These are phyloP conservation scores for Gallinago paraguaiae DNA, from an alignment of 2,113 vertebrate genomes.

Conservation along the genomic window DNA sequence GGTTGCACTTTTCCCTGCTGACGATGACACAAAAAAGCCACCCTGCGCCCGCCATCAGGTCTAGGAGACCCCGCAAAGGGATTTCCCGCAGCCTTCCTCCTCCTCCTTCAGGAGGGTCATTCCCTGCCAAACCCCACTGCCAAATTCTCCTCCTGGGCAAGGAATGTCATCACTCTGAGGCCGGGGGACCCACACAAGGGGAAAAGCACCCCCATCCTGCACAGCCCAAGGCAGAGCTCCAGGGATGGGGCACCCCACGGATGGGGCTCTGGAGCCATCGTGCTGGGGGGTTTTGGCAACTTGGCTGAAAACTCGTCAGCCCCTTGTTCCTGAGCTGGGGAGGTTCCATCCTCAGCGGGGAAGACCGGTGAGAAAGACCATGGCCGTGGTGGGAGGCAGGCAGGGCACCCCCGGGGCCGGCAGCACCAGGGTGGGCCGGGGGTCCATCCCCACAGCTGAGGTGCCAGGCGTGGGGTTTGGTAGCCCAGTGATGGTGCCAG, in stretches of 20 bases:
- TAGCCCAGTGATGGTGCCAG: background rate
- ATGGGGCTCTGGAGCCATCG: accelerated
- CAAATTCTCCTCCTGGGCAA: background rate
- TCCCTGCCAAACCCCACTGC: background rate
- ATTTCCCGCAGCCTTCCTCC: background rate
- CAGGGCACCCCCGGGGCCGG: background rate
- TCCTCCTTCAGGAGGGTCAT: background rate
- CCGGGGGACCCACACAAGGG: background rate
- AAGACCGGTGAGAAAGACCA: background rate
- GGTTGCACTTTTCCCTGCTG: conserved; percentile 76
- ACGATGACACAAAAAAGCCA: conserved; percentile 67
- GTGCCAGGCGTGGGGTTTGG: background rate
- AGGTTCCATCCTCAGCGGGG: background rate
- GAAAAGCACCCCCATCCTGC: accelerated
- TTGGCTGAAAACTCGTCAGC: background rate
- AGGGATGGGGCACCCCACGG: background rate
- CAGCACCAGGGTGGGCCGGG: background rate
- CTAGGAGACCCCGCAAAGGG: background rate
- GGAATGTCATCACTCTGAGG: background rate
- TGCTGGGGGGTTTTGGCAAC: background rate
- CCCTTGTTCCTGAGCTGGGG: background rate
- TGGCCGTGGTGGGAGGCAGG: background rate
- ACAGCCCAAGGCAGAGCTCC: background rate
- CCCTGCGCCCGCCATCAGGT: background rate
- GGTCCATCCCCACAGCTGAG: background rate